Conservation (phyloP, 1,140 invertebrate genomes). For the Tetramorium alpestre region DNA sequence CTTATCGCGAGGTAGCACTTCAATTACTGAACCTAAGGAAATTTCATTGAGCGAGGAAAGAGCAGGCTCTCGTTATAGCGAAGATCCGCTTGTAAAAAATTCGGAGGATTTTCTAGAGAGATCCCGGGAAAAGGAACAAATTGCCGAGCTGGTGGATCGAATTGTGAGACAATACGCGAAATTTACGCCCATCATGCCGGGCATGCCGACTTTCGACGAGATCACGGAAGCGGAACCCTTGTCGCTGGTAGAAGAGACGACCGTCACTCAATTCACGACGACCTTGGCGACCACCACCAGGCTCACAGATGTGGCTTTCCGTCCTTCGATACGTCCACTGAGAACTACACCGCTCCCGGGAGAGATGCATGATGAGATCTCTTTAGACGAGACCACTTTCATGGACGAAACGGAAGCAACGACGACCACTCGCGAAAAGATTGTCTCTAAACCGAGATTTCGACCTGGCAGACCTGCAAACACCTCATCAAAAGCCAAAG, state of each 20-base stretch:
- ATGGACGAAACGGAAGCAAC: conserved; percentile 29
- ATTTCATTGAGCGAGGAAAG: background rate
- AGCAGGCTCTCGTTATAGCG: background rate
- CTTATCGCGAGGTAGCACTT: background rate
- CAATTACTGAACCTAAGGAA: background rate
- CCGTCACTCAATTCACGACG: conserved; percentile 24
- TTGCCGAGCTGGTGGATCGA: conserved; percentile 18
- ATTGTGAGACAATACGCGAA: conserved; percentile 1
- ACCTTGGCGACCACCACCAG: conserved; percentile 16
- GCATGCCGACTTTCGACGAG: background rate
- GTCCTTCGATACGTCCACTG: conserved; percentile 19
- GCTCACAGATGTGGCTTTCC: conserved; percentile 51
- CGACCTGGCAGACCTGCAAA: background rate
- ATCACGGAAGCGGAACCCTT: conserved; percentile 28
- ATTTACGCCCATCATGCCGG: background rate
- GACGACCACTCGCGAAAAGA: background rate
- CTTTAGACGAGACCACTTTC: conserved; percentile 40
- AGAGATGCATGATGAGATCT: conserved; percentile 55
- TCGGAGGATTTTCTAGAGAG: background rate
- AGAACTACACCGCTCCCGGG: background rate
- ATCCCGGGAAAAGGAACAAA: background rate
- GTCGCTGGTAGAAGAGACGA: conserved; percentile 6
- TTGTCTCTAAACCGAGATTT: background rate
- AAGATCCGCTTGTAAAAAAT: background rate
- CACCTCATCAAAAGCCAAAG: background rate